Evolutionary conservation across 2,888 invertebrate species (phyloP), one percentile per base, ranked within the genome.

Genomic region (Psylliodes chrysocephalus): DNA sequence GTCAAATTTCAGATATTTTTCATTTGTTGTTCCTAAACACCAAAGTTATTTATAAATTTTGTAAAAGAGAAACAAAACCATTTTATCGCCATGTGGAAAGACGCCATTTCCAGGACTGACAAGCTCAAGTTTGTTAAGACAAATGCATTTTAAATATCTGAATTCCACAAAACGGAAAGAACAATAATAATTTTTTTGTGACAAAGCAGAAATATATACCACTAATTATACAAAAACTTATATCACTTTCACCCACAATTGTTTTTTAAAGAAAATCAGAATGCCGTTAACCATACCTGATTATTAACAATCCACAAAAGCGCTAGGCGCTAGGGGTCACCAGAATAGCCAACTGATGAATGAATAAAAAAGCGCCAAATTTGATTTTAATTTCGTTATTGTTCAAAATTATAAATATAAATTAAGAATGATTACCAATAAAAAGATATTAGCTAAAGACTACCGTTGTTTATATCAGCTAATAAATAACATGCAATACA

Each of bases 61-160:
- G 17, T 25, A 18, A 30, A 28, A 25, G 28, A 49, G 49, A 40
- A 33, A 38, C 40, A 25, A 60, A 68, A 60, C 56, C 56, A 59
- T 61, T 65, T 59, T 60, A 76, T 75, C 85, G 86, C 89, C 85
- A 89, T 89, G 89, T 89, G 89, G 88, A 82, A 85, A 86, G 89
- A 89, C 89, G 89, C 89, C 89, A 89, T 89, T 89, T 88, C 86
- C 86, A 86, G 85, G 85, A 85, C 87, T 86, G 86, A 84, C 86
- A 86, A 86, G 85, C 85, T 85, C 70, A 70, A 67, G 66, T 72
- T 49, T 73, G 68, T 66, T 63, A 64, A 40, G 68, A 64, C 63
- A 67, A 49, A 49, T 14, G 25, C 49, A 33, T 42, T 49, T 57
- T 18, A 51, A 59, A 49, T 49, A 59, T 28, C 40, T 40, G 40